These are phyloP conservation scores for Gonioctena quinquepunctata DNA, from an alignment of 1,140 invertebrate species.

Conservation along the genomic window DNA sequence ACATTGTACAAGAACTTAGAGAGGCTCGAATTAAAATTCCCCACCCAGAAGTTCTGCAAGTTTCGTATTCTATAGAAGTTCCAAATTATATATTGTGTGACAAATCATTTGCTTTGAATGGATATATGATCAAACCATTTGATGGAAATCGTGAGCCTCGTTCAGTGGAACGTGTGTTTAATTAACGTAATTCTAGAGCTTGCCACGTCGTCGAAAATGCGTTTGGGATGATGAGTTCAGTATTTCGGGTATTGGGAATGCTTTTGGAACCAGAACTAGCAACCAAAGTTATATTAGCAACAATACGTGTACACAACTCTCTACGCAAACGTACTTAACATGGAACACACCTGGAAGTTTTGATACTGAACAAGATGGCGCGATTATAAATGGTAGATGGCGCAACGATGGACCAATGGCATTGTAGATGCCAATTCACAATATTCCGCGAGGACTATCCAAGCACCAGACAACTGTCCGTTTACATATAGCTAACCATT, in stretches of 20 bases:
- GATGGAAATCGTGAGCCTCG: neutral
- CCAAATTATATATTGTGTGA: constrained; percentile 45
- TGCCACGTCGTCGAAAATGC: constrained; percentile 54
- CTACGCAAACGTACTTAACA: constrained; percentile 19
- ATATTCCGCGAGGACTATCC: neutral
- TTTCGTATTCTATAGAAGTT: constrained; percentile 12
- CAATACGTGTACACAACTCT: constrained; percentile 18
- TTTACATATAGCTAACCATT: neutral
- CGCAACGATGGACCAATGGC: constrained; percentile 14
- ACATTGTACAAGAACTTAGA: constrained; percentile 30
- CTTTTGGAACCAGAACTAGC: constrained; percentile 42
- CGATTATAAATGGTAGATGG: constrained; percentile 33
- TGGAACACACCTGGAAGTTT: constrained; percentile 17
- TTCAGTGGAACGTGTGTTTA: constrained; percentile 3
- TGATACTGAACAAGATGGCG: constrained; percentile 29
- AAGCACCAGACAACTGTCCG: constrained; percentile 5
- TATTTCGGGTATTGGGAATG: constrained; percentile 55
- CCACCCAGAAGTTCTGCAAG: neutral
- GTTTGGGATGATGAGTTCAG: constrained; percentile 55
- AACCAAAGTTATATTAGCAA: constrained; percentile 40
- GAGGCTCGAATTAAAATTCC: constrained; percentile 40
- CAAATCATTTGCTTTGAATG: constrained; percentile 45
- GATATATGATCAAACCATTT: constrained; percentile 53
- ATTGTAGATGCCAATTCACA: constrained; percentile 1
- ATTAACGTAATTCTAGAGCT: constrained; percentile 32